phyloP scores from a whole-genome alignment of 2,797 vertebrate species.

The Clarias fuscus region DNA sequence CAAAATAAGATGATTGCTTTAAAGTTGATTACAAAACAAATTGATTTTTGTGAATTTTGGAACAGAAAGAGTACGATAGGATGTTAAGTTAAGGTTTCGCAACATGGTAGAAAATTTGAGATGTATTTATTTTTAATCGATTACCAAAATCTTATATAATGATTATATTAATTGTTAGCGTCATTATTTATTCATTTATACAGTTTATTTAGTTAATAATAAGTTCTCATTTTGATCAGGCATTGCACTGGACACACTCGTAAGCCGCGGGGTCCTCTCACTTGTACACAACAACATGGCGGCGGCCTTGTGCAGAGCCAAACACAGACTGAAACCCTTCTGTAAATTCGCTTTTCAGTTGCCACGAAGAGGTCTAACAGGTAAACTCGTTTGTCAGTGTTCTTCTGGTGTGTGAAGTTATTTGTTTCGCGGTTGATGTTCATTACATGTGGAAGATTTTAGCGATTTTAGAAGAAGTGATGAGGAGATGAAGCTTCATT shows the following conservation, averaged over 20 bases:
- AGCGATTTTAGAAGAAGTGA: no score
- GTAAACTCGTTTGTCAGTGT: constrained; percentile 53
- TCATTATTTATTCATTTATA: not conserved
- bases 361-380: constrained; percentile 65
- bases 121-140: not conserved
- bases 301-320: constrained; percentile 69
- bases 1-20: no score
- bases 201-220: not conserved
- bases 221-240: constrained; percentile 53
- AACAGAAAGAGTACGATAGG: not conserved
- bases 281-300: constrained; percentile 17
- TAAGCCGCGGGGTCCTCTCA: not conserved
- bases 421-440: not conserved
- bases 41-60: no score
- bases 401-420: no score
- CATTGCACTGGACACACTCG: constrained; percentile 52
- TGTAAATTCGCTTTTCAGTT: constrained; percentile 46
- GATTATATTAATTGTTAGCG: not conserved
- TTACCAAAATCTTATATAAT: not conserved
- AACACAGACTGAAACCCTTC: constrained; percentile 65
- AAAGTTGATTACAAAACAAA: no score
- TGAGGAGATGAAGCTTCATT: no score
- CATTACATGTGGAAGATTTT: not conserved
- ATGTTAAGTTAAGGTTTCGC: no score
- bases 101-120: not conserved